phyloP scores from a whole-genome alignment of 2,113 vertebrate species.

The Neolamprologus hecqui region DNA sequence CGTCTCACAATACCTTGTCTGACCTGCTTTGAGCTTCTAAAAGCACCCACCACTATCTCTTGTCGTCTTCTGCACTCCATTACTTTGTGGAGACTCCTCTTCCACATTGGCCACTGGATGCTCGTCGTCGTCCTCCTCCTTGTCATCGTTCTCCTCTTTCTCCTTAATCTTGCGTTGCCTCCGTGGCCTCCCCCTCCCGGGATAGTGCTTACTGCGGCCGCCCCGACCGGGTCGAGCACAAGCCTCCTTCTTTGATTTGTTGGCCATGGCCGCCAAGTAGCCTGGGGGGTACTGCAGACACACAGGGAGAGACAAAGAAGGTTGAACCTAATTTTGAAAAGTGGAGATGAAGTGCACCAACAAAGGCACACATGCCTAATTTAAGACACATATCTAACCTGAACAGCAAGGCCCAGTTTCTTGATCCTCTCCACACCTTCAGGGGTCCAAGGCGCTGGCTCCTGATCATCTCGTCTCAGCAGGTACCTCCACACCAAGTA shows the following conservation, averaged over 20 bases:
- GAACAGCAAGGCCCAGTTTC: constrained; percentile 86
- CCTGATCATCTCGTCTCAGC: constrained; percentile 90
- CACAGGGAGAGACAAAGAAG: neutral
- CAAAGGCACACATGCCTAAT: neutral
- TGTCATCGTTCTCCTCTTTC: constrained; percentile 42
- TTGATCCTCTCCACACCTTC: constrained; percentile 89
- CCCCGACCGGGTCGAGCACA: constrained; percentile 53
- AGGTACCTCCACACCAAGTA: constrained; percentile 98
- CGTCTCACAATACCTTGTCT: constrained; percentile 27
- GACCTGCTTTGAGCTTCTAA: constrained; percentile 37
- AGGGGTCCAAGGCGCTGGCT: constrained; percentile 94
- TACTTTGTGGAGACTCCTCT: constrained; percentile 68
- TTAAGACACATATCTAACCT: constrained; percentile 70
- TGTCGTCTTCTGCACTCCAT: constrained; percentile 77
- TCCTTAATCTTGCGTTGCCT: constrained; percentile 64
- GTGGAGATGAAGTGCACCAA: neutral
- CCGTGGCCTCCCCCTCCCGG: constrained; percentile 66
- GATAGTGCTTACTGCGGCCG: constrained; percentile 74
- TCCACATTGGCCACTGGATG: constrained; percentile 9
- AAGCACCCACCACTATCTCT: constrained; percentile 72
- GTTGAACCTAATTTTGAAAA: neutral
- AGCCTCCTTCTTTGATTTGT: constrained; percentile 87
- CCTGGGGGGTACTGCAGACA: constrained; percentile 87
- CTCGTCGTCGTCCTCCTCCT: constrained; percentile 51
- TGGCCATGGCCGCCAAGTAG: constrained; percentile 91